These are phyloP conservation scores for Fragum whitleyi DNA, from an alignment of 2,888 invertebrate species.

Conservation along the genomic window DNA sequence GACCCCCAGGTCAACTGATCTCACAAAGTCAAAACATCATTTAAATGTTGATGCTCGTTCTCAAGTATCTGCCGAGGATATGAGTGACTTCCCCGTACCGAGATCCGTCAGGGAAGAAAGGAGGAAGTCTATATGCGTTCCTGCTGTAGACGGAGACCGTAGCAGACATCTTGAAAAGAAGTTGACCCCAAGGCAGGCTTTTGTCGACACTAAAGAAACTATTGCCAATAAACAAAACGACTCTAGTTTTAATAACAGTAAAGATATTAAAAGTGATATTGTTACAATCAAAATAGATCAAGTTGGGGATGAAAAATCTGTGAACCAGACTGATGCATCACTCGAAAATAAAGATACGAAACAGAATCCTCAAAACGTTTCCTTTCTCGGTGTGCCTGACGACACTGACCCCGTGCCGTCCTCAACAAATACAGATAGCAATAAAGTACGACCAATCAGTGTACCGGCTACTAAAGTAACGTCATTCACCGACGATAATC, in stretches of 20 bases:
- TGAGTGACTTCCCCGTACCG: conserved; percentile 15
- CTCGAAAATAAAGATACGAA: not conserved
- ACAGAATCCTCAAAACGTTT: conserved; percentile 7
- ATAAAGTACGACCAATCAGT: conserved; percentile 34
- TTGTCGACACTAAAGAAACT: not conserved
- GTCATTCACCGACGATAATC: conserved; percentile 23
- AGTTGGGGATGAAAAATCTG: not conserved
- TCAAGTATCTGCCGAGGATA: not conserved
- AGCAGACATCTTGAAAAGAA: not conserved
- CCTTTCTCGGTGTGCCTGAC: conserved; percentile 15
- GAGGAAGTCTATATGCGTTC: conserved; percentile 10
- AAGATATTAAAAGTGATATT: not conserved
- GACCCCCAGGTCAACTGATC: not conserved
- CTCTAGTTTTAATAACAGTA: not conserved
- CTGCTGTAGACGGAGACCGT: not conserved
- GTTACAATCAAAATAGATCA: conserved; percentile 10
- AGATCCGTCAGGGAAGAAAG: conserved; percentile 16
- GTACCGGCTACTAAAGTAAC: conserved; percentile 40
- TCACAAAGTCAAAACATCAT: not conserved
- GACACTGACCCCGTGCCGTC: not conserved
- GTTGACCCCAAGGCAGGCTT: not conserved
- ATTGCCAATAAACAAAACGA: not conserved
- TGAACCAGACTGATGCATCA: not conserved
- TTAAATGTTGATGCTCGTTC: conserved; percentile 3
- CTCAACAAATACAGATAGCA: not conserved